Evolutionary conservation across 2,797 vertebrate genomes (phyloP).

Genomic region (Syngnathus acus): DNA sequence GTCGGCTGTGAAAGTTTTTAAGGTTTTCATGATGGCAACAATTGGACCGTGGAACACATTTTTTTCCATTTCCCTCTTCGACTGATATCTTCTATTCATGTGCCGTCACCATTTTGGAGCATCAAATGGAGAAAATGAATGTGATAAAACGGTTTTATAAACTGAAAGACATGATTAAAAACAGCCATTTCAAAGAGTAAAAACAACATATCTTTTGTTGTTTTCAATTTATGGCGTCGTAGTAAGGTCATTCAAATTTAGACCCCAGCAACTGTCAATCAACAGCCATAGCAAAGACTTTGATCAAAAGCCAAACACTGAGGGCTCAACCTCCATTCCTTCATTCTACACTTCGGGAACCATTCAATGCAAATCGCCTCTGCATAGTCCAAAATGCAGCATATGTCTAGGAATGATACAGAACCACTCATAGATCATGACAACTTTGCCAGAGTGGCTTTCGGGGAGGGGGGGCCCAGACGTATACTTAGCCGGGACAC

Average conservation of each 20-base stretch:
- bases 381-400: conserved; percentile 61
- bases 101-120: neutral
- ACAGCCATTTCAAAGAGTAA: neutral
- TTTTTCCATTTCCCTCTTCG: neutral
- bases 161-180: neutral
- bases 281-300: neutral
- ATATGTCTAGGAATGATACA: conserved; percentile 61
- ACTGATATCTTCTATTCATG: conserved; percentile 2
- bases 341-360: neutral
- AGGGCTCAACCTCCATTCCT: neutral
- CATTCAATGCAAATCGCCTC: conserved; percentile 13
- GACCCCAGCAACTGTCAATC: neutral
- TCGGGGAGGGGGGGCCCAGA: conserved; percentile 32
- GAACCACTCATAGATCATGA: conserved; percentile 62
- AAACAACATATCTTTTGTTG: conserved; percentile 5
- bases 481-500: conserved; percentile 65
- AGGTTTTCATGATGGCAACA: neutral
- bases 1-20: too few species aligned
- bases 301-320: neutral
- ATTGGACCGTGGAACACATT: neutral
- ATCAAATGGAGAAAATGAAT: neutral
- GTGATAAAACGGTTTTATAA: neutral
- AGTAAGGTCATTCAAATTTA: neutral
- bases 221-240: neutral
- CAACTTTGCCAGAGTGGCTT: conserved; percentile 36